phyloP scores from a whole-genome alignment of 2,797 vertebrate genomes.

The Acestrorhynchus altus region DNA sequence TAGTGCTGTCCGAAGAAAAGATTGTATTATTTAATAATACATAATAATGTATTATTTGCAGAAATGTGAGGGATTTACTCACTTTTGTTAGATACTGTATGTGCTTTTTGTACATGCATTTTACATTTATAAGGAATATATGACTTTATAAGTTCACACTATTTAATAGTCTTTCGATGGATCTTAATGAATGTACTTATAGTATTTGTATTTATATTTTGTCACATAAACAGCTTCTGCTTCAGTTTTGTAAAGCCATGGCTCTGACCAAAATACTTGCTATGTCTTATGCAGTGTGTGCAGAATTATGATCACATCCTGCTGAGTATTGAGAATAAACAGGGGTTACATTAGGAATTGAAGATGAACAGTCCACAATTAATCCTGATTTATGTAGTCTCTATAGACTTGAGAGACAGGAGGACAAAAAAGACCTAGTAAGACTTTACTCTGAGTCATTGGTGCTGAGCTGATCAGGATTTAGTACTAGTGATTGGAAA shows the following conservation, averaged over 20 bases:
- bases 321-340: not conserved
- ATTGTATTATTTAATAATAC: too few species aligned
- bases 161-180: too few species aligned
- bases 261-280: not conserved
- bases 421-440: not conserved
- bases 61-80: too few species aligned
- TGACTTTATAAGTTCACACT: too few species aligned
- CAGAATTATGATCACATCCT: not conserved
- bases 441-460: not conserved
- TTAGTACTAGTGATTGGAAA: not conserved
- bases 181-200: slow-evolving; percentile 15
- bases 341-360: not conserved
- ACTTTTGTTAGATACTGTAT: too few species aligned
- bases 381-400: not conserved
- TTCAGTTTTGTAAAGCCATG: not conserved
- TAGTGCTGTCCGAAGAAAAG: too few species aligned
- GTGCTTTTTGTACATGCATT: too few species aligned
- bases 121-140: too few species aligned
- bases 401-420: not conserved
- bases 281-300: not conserved
- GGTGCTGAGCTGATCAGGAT: slow-evolving; percentile 4
- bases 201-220: not conserved
- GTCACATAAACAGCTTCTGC: not conserved
- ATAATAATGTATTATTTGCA: too few species aligned
- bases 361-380: not conserved